phyloP scores from a whole-genome alignment of 2,797 vertebrate genomes.

The Leptoclinus maculatus region DNA sequence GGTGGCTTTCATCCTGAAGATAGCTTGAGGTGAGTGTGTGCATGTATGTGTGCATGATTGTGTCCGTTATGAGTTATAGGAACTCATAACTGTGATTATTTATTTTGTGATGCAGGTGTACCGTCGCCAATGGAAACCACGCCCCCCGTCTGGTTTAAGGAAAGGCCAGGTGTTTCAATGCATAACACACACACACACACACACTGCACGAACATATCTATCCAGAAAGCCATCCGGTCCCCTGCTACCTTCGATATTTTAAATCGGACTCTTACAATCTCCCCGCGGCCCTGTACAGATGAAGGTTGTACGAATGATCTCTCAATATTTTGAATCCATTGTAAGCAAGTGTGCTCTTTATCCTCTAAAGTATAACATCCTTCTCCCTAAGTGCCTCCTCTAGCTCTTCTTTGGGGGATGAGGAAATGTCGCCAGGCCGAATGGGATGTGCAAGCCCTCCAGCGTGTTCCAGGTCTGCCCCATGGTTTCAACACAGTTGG shows the following conservation, averaged over 20 bases:
- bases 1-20: constrained; percentile 6
- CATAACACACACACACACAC: background rate
- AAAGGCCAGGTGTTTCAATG: constrained; percentile 39
- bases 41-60: background rate
- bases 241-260: background rate
- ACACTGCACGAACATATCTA: background rate
- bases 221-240: background rate
- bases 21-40: background rate
- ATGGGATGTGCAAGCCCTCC: background rate
- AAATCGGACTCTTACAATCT: background rate
- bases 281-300: background rate
- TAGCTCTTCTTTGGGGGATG: background rate
- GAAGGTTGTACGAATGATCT: no score
- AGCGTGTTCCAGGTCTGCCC: background rate
- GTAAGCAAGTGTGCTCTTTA: background rate
- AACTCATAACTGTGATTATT: constrained; percentile 11
- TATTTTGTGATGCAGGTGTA: constrained; percentile 27
- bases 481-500: background rate
- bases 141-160: background rate
- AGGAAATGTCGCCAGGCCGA: background rate
- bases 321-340: background rate
- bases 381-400: background rate
- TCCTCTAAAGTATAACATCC: background rate
- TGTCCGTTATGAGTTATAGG: background rate
- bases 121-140: constrained; percentile 18